Percentiles rank a stretch among this genome's conserved stretches.
phyloP scores from a whole-genome alignment of 2,113 vertebrate species.

The Anolis carolinensis region DNA sequence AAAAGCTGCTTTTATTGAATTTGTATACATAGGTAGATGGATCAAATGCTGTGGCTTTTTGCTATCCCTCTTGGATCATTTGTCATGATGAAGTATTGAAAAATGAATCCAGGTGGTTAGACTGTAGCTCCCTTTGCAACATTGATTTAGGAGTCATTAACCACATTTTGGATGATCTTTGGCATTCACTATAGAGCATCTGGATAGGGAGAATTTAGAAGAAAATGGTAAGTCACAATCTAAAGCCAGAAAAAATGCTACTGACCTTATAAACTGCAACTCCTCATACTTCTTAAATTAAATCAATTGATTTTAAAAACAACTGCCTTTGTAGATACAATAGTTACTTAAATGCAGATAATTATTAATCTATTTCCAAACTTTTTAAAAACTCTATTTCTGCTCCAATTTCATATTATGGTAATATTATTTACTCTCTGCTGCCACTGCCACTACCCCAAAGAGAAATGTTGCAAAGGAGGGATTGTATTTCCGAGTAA shows the following conservation, averaged over 20 bases:
- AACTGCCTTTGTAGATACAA: slow-evolving; percentile 22
- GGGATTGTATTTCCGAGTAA: neutral
- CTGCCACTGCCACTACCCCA: accelerated
- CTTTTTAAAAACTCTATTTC: neutral
- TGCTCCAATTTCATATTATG: slow-evolving; percentile 35
- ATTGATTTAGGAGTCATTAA: neutral
- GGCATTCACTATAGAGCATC: neutral
- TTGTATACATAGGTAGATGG: neutral
- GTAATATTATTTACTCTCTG: neutral
- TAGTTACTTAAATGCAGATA: slow-evolving; percentile 34
- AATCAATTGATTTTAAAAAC: slow-evolving; percentile 37
- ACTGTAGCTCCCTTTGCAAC: neutral
- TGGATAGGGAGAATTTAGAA: slow-evolving; percentile 19
- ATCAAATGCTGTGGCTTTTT: slow-evolving; percentile 5
- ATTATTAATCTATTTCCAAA: neutral
- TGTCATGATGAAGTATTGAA: neutral
- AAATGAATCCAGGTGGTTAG: neutral
- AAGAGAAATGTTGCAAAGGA: neutral
- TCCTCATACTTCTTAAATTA: neutral
- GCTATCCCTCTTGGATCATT: slow-evolving; percentile 10
- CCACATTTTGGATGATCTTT: neutral
- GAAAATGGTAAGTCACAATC: slow-evolving; percentile 23
- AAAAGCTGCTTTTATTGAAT: slow-evolving; percentile 5
- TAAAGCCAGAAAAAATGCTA: slow-evolving; percentile 14
- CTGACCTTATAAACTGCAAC: slow-evolving; percentile 15